Conservation (phyloP, 2,113 vertebrate genomes). For the Crotalus tigris region DNA sequence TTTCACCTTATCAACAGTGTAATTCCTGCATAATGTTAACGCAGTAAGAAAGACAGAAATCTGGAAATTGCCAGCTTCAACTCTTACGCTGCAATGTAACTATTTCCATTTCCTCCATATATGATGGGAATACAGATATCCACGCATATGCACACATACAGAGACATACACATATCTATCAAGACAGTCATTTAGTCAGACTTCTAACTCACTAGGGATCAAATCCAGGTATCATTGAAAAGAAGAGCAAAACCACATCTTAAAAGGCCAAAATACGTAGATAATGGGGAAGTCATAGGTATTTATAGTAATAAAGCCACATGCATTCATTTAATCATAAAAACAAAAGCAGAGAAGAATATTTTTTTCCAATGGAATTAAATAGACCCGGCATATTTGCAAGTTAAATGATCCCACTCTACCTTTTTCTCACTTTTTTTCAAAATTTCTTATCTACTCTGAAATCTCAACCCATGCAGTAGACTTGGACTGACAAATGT, state of each 20-base stretch:
- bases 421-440: not conserved
- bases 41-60: not conserved
- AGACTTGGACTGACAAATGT: not conserved
- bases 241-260: not conserved
- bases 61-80: not conserved
- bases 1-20: not conserved
- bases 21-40: not conserved
- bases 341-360: not conserved
- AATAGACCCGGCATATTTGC: not conserved
- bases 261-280: not conserved
- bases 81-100: not conserved
- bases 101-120: not conserved
- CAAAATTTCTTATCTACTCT: not conserved
- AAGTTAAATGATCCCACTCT: not conserved
- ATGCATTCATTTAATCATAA: not conserved
- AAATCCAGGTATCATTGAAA: not conserved
- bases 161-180: not conserved
- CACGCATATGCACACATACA: not conserved
- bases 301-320: not conserved
- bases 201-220: not conserved
- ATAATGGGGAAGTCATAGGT: not conserved
- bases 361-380: not conserved
- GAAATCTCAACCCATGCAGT: not conserved
- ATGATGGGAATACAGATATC: not conserved
- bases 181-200: not conserved